Evolutionary conservation across 1,140 invertebrate species (phyloP), one percentile per base, ranked within the genome.

Genomic region (Drosophila bocqueti): DNA sequence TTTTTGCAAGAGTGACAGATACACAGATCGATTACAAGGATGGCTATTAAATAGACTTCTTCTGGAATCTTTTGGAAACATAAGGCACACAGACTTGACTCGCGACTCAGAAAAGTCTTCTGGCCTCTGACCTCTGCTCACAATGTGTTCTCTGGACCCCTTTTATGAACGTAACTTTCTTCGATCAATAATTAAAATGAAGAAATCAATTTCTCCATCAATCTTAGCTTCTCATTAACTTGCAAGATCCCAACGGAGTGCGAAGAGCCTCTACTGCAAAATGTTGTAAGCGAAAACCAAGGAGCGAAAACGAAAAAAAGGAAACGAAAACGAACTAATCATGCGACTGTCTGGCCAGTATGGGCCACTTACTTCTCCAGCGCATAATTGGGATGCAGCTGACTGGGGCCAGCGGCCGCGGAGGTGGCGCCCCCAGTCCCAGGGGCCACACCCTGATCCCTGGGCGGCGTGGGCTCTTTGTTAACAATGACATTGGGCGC

Each of bases 381-480:
- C 79, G 71, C 79, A 79, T 90, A 90, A 58, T 89, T 76, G 21
- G 84, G 77, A 79, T 89, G 84, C 69, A 89, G 45, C 38, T 90
- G 81, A 57, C 43, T 68, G 26, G 83, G 71, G 16, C 54, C 73
- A 54, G 69, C 42, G 21, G 58, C 13, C 29, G 72, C n/a, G 38
- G 74, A 42, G 66, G 71, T 43, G 59, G 40, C 46, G 46, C 64
- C 43, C 34, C 24, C 43, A 50, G 38, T 58, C 21, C 38, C 73
- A 24, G 69, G 31, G 34, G 43, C 59, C 45, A 59, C 75, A 36
- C 52, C 62, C 43, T 75, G 68, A 2, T 89, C 84, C 49, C 84
- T 77, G 47, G 91, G 82, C 34, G 84, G 87, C 29, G 91, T 83
- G 36, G 91, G 91, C 58, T 91, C 84, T 61, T 92, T 92, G 72